Base-by-base conservation (phyloP, 2,113 vertebrate species). In the Hydrochoerus hydrochaeris region DNA sequence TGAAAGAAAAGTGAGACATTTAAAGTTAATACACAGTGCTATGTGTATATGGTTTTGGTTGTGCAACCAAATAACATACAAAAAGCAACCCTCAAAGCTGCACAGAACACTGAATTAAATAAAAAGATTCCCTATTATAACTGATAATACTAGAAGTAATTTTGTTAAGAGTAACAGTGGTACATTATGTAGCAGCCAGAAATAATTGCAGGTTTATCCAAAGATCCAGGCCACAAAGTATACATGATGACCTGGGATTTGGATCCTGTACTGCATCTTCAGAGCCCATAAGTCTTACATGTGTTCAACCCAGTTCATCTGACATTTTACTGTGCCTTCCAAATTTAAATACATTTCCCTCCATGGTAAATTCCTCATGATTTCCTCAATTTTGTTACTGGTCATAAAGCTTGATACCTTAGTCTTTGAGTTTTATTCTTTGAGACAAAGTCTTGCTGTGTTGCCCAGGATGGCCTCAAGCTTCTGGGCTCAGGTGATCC, bases 1-100 rank as follows among this genome's bases (percentile, higher is more conserved):
- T 99, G 98, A 46, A 85, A 62, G 86, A 97, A 88, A 97, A 87
- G 94, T 91, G 52, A 97, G 97, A 97, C 24, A 97, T 96, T 94
- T 86, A 49, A 96, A 95, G 58, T 93, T 78, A 97, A 57, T 7
- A 1, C 44, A 81, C 71, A n/a, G 30, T 73, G 54, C 26, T 22
- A 0, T 49, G 6, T 67, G 62, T 94, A 24, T 91, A 49, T 77
- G 20, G 26, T 57, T 92, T 54, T 49, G 17, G 7, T 28, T 78
- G 3, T 73, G 3, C 32, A 62, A 57, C 14, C 41, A 95, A 85
- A 54, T 38, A 94, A 94, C n/a, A 78, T n/a, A 83, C 11, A 94
- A 4, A n/a, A 83, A 93, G 19, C 26, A 90, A 57, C 84, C 52
- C 3, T 58, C 6, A 93, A 41, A 3, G 95, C 20, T 71, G 30